Evolutionary conservation across 2,888 invertebrate genomes (phyloP).

Genomic region (Aleiodes leptofemur): DNA sequence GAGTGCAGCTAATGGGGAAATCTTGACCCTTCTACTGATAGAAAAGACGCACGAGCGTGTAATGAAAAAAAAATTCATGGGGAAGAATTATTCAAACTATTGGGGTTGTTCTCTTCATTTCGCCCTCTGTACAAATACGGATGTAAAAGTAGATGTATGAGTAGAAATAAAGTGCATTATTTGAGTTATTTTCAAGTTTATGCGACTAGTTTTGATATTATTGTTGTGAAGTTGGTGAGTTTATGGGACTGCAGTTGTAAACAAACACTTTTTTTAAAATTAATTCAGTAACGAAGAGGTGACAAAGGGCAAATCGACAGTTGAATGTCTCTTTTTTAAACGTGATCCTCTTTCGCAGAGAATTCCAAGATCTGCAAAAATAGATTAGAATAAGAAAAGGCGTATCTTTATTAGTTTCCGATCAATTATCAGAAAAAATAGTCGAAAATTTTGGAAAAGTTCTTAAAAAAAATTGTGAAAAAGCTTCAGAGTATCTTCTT

Average conservation of each 20-base stretch:
- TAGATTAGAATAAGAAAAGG: too few relatives aligned
- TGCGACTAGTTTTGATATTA: neutral
- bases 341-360: too few relatives aligned
- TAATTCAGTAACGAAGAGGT: neutral
- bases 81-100: constrained; percentile 15
- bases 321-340: neutral
- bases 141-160: constrained; percentile 60
- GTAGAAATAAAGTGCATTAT: constrained; percentile 62
- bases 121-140: constrained; percentile 45
- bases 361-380: too few relatives aligned
- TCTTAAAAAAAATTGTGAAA: too few relatives aligned
- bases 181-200: neutral
- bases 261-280: neutral
- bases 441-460: too few relatives aligned
- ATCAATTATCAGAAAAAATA: too few relatives aligned
- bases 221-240: constrained; percentile 1
- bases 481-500: neutral
- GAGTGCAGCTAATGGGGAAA: constrained; percentile 65
- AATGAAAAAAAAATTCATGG: constrained; percentile 56
- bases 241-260: neutral
- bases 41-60: constrained; percentile 68
- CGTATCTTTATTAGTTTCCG: too few relatives aligned
- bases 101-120: neutral
- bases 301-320: too few relatives aligned
- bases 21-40: constrained; percentile 63